Evolutionary conservation across 2,113 vertebrate species (phyloP).

Genomic region (Megaleporinus macrocephalus): DNA sequence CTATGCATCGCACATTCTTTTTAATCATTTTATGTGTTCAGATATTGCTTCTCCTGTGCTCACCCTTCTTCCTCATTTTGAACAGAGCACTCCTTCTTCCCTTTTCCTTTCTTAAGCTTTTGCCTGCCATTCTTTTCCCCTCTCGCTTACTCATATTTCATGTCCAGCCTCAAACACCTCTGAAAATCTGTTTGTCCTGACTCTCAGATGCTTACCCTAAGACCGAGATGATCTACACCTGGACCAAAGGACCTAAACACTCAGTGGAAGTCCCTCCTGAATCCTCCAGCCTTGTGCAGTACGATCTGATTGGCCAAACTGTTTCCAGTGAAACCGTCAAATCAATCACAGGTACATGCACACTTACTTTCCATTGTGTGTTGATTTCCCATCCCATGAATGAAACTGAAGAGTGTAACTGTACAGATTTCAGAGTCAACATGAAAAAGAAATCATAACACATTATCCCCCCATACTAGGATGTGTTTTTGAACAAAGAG

Average conservation of each 20-base stretch:
- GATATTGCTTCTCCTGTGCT: not conserved
- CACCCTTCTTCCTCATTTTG: not conserved
- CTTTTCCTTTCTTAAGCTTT: not conserved
- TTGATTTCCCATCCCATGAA: too few relatives aligned
- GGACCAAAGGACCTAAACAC: slow-evolving; percentile 96
- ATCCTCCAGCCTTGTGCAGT: slow-evolving; percentile 98
- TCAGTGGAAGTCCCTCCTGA: slow-evolving; percentile 97
- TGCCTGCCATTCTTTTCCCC: too few relatives aligned
- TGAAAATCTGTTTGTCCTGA: slow-evolving; percentile 22
- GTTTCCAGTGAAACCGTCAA: slow-evolving; percentile 96
- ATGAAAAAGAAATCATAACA: too few relatives aligned
- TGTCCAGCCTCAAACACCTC: not conserved
- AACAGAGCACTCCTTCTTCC: not conserved
- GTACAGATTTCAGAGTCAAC: not conserved
- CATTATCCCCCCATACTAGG: too few relatives aligned
- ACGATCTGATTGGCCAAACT: slow-evolving; percentile 95
- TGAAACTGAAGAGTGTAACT: not conserved
- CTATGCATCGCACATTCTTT: not conserved
- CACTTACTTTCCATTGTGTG: not conserved
- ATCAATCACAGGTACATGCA: slow-evolving; percentile 90
- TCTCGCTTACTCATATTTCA: not conserved
- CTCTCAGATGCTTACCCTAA: slow-evolving; percentile 95
- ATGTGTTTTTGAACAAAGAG: too few relatives aligned
- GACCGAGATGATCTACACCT: slow-evolving; percentile 98
- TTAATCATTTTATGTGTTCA: not conserved